Conservation (phyloP, 2,113 vertebrate genomes). For the Argyrosomus japonicus region DNA sequence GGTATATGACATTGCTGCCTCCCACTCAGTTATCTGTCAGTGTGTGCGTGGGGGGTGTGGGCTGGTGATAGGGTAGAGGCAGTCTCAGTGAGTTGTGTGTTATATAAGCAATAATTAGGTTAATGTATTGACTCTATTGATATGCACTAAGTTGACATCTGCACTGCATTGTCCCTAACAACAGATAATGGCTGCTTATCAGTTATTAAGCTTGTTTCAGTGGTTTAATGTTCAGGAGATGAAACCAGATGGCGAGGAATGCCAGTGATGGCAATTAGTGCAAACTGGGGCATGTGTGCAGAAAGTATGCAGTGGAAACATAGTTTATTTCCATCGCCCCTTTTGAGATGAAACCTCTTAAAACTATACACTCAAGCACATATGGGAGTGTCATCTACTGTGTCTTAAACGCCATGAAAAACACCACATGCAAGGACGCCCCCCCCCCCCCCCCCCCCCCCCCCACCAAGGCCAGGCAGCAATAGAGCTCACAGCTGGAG, state of each 20-base stretch:
- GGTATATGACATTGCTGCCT: conserved; percentile 66
- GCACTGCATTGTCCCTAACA: conserved; percentile 22
- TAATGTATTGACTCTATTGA: conserved; percentile 62
- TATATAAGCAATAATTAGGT: conserved; percentile 60
- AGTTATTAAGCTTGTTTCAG: conserved; percentile 51
- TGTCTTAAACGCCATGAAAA: conserved; percentile 55
- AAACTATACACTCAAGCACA: conserved; percentile 28
- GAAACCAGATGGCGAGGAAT: conserved; percentile 67
- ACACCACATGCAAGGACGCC: conserved; percentile 31
- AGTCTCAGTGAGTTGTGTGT: conserved; percentile 36
- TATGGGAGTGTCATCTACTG: conserved; percentile 38
- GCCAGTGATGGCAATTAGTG: conserved; percentile 59
- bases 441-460: conserved; percentile 34
- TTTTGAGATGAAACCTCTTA: conserved; percentile 53
- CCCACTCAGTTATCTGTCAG: conserved; percentile 64
- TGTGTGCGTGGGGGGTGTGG: conserved; percentile 24
- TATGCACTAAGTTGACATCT: conserved; percentile 62
- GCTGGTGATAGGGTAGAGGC: conserved; percentile 36
- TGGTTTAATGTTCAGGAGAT: conserved; percentile 45
- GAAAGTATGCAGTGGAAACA: conserved; percentile 26
- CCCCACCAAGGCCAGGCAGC: conserved; percentile 52
- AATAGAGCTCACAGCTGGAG: conserved; percentile 78
- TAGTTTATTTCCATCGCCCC: conserved; percentile 29
- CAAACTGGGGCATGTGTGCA: conserved; percentile 49
- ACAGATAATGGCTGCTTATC: conserved; percentile 51